Base-by-base conservation (phyloP, 2,888 invertebrate species). In the Lumbricus terrestris region DNA sequence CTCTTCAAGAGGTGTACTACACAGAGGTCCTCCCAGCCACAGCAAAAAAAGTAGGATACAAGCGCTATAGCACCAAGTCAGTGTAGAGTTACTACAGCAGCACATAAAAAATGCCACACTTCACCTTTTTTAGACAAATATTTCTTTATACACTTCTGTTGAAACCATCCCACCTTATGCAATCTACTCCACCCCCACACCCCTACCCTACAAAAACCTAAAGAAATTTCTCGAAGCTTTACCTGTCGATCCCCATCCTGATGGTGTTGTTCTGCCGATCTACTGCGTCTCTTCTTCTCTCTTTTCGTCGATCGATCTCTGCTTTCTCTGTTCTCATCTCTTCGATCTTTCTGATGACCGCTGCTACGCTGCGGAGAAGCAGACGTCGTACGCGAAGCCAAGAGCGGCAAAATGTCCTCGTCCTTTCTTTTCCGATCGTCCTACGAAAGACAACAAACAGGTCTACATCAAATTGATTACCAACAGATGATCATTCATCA, bases 361-460 rank as follows among this genome's bases (percentile, higher is more conserved):
- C n/a, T n/a, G n/a, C n/a, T 69, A 11, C 85, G 85, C 37, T 37
- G 85, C 16, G 85, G 85, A 37, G 37, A 69, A n/a, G 54, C 42
- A 34, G 37, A 54, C 5, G 37, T 69, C 6, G 69, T 34, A 69
- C 42, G 37, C 1, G 69, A 89, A 33, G n/a, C 11, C n/a, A 47
- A 15, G 82, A 89, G 42, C 33, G 69, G 37, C 89, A 89, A 16
- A 89, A 89, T 89, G 29, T 34, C 85, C 23, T 85, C 85, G 18
- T 85, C 35, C 37, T 18, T 85, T 29, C 85, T 85, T 15, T 29
- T 85, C 23, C n/a, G 34, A 6, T 85, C 34, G 16, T 85, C 85
- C 85, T 85, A 37, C 6, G 16, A 35, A 85, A 85, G 23, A 85
- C 6, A 85, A 33, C 69, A 69, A 1, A 6, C n/a, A n/a, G n/a